Evolutionary conservation across 2,888 invertebrate species (phyloP), one percentile per base, ranked within the genome.

Genomic region (Isoperla grammatica): DNA sequence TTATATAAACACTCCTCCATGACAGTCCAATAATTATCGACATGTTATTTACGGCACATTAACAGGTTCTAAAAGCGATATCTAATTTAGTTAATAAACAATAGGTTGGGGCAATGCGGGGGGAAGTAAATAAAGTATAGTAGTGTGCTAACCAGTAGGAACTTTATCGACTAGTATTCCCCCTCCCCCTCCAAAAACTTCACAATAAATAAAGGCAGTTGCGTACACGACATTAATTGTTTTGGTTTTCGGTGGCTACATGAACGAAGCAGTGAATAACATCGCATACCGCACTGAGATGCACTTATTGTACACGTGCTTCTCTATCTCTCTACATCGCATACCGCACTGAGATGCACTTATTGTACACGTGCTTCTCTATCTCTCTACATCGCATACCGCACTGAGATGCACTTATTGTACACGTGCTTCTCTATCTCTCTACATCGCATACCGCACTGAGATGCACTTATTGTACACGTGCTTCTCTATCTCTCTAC

Each of bases 71-170:
- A 53, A 53, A 53, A 37, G 39, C 53, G 39, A 53, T 53, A 53
- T 53, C 37, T 53, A 53, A 53, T 53, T 53, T 53, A 53, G 53
- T 53, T 53, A 53, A 53, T 53, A 53, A 53, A 53, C 53, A 53
- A 53, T 53, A 53, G 53, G 53, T 53, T 19, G 15, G 15, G 19
- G 53, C 15, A 49, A 22, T 17, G 40, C 17, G 53, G 11, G 53
- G 29, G 9, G 9, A 19, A 46, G 46, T 39, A 19, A 37, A 53
- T 53, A 53, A 53, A 53, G 53, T 53, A 39, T n/a, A n/a, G n/a
- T n/a, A n/a, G n/a, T n/a, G 29, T 29, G 29, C 5, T 29, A 29
- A 29, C 39, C 15, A 53, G 53, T 53, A 53, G 37, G 53, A 19
- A 53, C 39, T 53, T 53, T 53, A 53, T 53, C 15, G 53, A 53